Percentiles rank a stretch among this genome's conserved stretches.
These are phyloP conservation scores for Amphipoea lucens DNA, from an alignment of 2,888 invertebrate species.

Conservation along the genomic window DNA sequence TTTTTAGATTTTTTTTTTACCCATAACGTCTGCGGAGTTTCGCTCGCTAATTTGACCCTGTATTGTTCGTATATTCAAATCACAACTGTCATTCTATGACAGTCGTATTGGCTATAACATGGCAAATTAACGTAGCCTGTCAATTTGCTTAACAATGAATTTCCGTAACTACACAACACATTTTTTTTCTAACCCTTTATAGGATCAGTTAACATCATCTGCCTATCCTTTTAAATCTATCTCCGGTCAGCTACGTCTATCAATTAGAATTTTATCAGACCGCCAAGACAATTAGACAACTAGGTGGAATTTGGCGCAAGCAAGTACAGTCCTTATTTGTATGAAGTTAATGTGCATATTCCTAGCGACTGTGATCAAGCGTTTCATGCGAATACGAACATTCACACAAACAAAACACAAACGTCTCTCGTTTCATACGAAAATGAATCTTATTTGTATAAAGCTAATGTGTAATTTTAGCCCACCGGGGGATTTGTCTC, in stretches of 20 bases:
- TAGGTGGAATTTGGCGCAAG: too few species aligned
- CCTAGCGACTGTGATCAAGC: too few species aligned
- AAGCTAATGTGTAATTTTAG: too few species aligned
- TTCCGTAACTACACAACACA: not conserved
- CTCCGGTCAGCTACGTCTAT: not conserved
- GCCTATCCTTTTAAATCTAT: not conserved
- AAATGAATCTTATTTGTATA: too few species aligned
- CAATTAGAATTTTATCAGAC: not conserved
- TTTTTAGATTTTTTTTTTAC: too few species aligned
- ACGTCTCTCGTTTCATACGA: too few species aligned
- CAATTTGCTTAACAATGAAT: not conserved
- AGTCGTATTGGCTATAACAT: not conserved
- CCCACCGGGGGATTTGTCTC: not conserved
- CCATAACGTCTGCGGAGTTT: too few species aligned
- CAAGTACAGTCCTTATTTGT: too few species aligned
- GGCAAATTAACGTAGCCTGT: not conserved
- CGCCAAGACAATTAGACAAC: not conserved
- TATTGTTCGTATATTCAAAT: not conserved
- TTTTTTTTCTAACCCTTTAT: not conserved
- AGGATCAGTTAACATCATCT: not conserved
- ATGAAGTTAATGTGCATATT: too few species aligned
- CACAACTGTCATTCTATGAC: not conserved
- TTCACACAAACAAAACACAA: too few species aligned
- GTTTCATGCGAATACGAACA: too few species aligned
- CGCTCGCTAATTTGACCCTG: too few species aligned